Conservation (phyloP, 1,140 invertebrate species). For the Drosophila sproati region DNA sequence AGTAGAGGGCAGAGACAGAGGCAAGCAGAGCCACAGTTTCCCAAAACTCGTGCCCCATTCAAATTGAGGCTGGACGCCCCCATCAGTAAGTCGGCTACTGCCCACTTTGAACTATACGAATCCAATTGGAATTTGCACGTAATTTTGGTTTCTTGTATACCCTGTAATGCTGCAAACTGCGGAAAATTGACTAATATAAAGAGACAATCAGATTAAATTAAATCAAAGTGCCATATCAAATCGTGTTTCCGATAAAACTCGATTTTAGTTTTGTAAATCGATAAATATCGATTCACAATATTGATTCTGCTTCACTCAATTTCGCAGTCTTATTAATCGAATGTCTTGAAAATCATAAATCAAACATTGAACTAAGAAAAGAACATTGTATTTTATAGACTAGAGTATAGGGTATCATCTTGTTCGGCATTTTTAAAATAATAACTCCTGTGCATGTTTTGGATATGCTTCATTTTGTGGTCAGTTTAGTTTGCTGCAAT, state of each 20-base stretch:
- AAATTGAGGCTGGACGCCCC: constrained; percentile 29
- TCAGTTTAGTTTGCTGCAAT: constrained; percentile 48
- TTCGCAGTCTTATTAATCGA: not conserved
- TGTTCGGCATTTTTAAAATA: constrained; percentile 5
- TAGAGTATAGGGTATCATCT: not conserved
- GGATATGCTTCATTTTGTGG: constrained; percentile 31
- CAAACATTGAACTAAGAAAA: no score
- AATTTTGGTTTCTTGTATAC: constrained; percentile 16
- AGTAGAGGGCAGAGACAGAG: not conserved
- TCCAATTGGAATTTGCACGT: constrained; percentile 35
- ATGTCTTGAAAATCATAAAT: no score
- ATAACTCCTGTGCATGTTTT: not conserved
- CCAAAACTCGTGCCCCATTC: constrained; percentile 34
- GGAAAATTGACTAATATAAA: not conserved
- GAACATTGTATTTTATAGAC: not conserved
- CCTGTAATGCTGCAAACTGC: not conserved
- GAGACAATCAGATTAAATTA: no score
- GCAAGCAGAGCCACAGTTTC: constrained; percentile 3
- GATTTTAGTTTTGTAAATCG: not conserved
- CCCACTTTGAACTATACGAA: constrained; percentile 14
- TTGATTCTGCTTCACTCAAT: not conserved
- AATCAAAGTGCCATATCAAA: no score
- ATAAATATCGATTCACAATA: not conserved
- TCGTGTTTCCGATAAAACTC: no score
- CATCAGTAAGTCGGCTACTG: not conserved